phyloP scores from a whole-genome alignment of 2,797 vertebrate genomes.

The Danio choprae region DNA sequence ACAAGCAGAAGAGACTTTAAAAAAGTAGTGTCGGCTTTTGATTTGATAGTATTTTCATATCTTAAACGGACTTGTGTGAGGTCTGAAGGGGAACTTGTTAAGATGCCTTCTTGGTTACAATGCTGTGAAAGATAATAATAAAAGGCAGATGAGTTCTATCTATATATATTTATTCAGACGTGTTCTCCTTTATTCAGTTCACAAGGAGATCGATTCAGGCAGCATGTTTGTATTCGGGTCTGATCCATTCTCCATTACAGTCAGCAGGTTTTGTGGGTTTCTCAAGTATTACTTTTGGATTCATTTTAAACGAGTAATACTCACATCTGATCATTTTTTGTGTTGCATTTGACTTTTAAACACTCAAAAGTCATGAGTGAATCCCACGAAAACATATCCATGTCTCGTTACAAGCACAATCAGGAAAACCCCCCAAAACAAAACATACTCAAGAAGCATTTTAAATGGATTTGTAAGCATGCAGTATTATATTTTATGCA shows the following conservation, averaged over 20 bases:
- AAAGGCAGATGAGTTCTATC: constrained; percentile 35
- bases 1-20: constrained; percentile 46
- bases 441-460: too few relatives aligned
- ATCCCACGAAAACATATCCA: background rate
- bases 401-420: background rate
- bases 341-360: background rate
- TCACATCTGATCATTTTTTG: background rate
- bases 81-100: constrained; percentile 14
- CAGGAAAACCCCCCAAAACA: background rate
- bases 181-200: constrained; percentile 24
- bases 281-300: background rate
- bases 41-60: constrained; percentile 57
- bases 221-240: background rate
- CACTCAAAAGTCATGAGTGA: background rate
- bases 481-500: too few relatives aligned
- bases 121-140: constrained; percentile 44
- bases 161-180: constrained; percentile 27
- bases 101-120: constrained; percentile 49
- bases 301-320: background rate
- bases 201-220: constrained; percentile 3
- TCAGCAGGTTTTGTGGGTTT: background rate
- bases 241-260: background rate
- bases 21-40: constrained; percentile 43
- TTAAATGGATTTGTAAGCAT: too few relatives aligned
- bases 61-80: constrained; percentile 21